A percentile compares a stretch with the other conserved stretches of the same genome.
These are phyloP conservation scores for Drosophila rufa DNA, from an alignment of 1,140 invertebrate genomes.

Conservation along the genomic window DNA sequence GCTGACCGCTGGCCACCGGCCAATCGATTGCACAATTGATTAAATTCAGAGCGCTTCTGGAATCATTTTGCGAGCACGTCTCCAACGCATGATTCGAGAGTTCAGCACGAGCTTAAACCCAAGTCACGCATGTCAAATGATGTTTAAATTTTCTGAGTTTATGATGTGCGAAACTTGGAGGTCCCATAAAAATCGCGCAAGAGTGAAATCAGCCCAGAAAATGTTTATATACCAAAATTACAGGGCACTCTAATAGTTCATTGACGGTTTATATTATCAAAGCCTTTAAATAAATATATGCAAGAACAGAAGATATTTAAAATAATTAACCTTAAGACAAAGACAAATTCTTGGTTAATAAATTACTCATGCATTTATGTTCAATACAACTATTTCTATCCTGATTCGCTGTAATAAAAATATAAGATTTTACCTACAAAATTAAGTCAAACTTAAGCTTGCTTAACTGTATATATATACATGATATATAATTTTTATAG, in stretches of 20 bases:
- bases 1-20: background rate
- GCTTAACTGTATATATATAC: slow-evolving; percentile 3
- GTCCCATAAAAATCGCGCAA: slow-evolving; percentile 38
- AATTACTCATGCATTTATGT: background rate
- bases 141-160: slow-evolving; percentile 47
- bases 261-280: background rate
- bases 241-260: background rate
- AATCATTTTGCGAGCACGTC: slow-evolving; percentile 27
- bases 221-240: background rate
- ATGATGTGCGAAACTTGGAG: slow-evolving; percentile 56
- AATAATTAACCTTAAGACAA: no score
- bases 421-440: background rate
- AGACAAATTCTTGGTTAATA: no score
- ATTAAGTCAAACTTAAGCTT: background rate
- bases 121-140: slow-evolving; percentile 64
- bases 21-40: slow-evolving; percentile 40
- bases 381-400: no score
- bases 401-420: background rate
- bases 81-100: slow-evolving; percentile 20
- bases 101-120: slow-evolving; percentile 33
- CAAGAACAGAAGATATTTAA: no score
- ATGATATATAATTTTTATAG: background rate
- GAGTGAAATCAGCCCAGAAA: slow-evolving; percentile 46
- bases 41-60: slow-evolving; percentile 29
- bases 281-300: no score